Percentiles rank a stretch among this genome's conserved stretches.
Evolutionary conservation across 2,888 invertebrate species (phyloP).

Genomic region (Agelastica alni): DNA sequence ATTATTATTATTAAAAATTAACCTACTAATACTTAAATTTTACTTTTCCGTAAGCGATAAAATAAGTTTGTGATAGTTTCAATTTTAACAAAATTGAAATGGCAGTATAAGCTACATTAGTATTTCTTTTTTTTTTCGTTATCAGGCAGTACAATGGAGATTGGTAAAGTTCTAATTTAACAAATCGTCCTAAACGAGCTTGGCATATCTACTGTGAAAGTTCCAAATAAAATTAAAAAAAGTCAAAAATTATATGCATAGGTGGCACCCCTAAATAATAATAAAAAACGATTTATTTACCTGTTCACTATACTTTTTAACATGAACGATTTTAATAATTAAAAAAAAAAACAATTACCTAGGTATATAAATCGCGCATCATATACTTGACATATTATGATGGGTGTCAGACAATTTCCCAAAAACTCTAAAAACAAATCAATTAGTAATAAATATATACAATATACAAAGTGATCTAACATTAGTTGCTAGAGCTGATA

Average conservation of each 20-base stretch:
- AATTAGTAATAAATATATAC: no score
- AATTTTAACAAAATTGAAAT: no score
- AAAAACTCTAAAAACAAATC: background rate
- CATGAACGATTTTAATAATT: conserved; percentile 28
- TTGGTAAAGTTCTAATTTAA: conserved; percentile 14
- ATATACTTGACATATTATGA: conserved; percentile 31
- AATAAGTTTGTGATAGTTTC: no score
- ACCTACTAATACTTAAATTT: no score
- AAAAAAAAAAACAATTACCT: conserved; percentile 30
- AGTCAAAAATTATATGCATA: conserved; percentile 28
- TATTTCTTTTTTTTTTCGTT: background rate
- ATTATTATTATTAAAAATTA: no score
- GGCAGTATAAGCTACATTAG: no score
- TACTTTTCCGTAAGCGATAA: no score
- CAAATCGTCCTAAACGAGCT: conserved; percentile 18
- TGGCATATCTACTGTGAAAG: conserved; percentile 12
- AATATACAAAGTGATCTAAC: no score
- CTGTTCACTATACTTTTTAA: conserved; percentile 31
- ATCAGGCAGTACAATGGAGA: conserved; percentile 2
- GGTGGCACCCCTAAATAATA: conserved; percentile 34
- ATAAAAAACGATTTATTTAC: conserved; percentile 32
- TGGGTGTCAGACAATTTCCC: background rate
- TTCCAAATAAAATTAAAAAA: conserved; percentile 31
- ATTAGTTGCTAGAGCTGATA: no score
- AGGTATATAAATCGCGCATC: conserved; percentile 22